Percentiles rank a stretch among this genome's conserved stretches.
These are phyloP conservation scores for Saccostrea echinata DNA, from an alignment of 1,140 invertebrate species.

Conservation along the genomic window DNA sequence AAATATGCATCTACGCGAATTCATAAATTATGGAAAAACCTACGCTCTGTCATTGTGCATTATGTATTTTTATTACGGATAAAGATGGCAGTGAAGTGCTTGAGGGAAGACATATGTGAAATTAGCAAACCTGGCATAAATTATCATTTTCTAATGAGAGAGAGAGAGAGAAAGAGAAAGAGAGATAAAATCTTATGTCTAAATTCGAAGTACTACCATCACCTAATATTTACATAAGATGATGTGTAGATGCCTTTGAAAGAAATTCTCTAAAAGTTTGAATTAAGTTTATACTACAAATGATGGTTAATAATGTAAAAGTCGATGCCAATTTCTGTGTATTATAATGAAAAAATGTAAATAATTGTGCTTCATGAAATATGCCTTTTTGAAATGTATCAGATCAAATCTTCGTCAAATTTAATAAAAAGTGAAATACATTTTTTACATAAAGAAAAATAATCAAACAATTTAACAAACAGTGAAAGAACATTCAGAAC, in stretches of 20 bases:
- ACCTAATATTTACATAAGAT: no score
- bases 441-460: no score
- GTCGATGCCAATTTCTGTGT: no score
- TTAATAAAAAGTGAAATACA: no score
- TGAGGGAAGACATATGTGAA: slow-evolving; percentile 1
- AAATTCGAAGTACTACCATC: not conserved
- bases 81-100: not conserved
- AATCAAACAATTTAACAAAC: not conserved
- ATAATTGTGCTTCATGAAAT: no score
- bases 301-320: no score
- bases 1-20: not conserved
- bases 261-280: no score
- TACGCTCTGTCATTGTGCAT: not conserved
- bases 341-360: no score
- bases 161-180: slow-evolving; percentile 31
- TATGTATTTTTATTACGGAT: not conserved
- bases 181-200: not conserved
- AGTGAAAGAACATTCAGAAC: not conserved
- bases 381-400: no score
- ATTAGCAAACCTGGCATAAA: not conserved
- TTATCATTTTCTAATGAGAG: slow-evolving; percentile 21
- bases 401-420: no score
- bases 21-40: not conserved
- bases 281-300: no score
- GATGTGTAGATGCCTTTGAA: no score